A percentile compares a stretch with the other conserved stretches of the same genome.
These are phyloP conservation scores for Neoaliturus tenellus DNA, from an alignment of 2,888 invertebrate genomes.

Conservation along the genomic window DNA sequence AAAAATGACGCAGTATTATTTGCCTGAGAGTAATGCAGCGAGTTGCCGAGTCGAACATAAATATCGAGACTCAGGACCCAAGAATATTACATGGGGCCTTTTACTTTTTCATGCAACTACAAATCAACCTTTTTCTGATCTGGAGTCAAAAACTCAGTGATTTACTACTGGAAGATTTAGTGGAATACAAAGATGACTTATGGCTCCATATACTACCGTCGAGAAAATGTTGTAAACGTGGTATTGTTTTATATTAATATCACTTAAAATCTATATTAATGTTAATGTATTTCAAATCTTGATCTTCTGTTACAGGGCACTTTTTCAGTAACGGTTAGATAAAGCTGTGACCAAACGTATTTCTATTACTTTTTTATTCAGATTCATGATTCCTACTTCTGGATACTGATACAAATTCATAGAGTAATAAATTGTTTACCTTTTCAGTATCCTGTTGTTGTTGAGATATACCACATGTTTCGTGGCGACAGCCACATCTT, in stretches of 20 bases:
- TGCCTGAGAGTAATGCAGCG: not conserved
- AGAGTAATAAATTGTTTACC: too few relatives aligned
- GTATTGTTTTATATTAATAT: not conserved
- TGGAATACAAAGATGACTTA: conserved; percentile 41
- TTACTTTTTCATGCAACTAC: conserved; percentile 51
- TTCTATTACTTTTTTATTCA: too few relatives aligned
- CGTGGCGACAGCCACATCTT: too few relatives aligned
- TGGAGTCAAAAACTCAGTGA: conserved; percentile 37
- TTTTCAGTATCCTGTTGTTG: too few relatives aligned
- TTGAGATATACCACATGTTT: too few relatives aligned
- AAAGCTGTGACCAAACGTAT: too few relatives aligned
- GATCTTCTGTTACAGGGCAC: too few relatives aligned
- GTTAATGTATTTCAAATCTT: too few relatives aligned
- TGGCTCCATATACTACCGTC: not conserved
- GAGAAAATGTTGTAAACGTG: not conserved
- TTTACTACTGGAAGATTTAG: conserved; percentile 32
- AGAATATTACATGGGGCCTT: conserved; percentile 41
- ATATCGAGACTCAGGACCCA: not conserved
- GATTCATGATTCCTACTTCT: too few relatives aligned
- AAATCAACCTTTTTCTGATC: conserved; percentile 45
- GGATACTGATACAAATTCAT: too few relatives aligned
- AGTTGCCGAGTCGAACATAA: not conserved
- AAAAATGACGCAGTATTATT: not conserved
- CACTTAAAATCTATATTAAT: too few relatives aligned
- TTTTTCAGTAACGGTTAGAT: too few relatives aligned